Base-by-base conservation (phyloP, 2,888 invertebrate genomes). In the Cactoblastis cactorum region DNA sequence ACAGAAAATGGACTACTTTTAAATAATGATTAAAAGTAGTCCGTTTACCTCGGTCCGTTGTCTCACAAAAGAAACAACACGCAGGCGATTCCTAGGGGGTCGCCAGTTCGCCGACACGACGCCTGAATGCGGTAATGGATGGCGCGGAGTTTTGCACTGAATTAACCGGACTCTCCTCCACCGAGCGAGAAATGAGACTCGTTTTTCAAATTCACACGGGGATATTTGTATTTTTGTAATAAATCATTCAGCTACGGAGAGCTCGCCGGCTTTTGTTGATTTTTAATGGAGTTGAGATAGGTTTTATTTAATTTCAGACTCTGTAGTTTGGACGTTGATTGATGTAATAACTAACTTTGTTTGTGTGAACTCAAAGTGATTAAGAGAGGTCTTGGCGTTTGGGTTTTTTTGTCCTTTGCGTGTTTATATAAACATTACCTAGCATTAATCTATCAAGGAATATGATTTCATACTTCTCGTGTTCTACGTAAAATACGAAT, bases 111-210 rank as follows among this genome's bases (percentile, higher is more conserved):
- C n/a, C n/a, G n/a, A n/a, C n/a, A n/a, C 54, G 57, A 54, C 69
- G 56, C 48, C 72, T 71, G 81, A 82, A 82, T 81, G 78, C 73
- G 65, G 62, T 77, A 71, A 82, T 75, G 62, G 71, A 82, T 77
- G 72, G 68, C 62, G 58, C 60, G 54, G 67, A 66, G 63, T 68
- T 65, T n/a, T 57, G 58, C 60, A 55, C 65, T 56, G 69, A 71
- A 73, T 71, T 69, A 72, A 71, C 69, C 53, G 66, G 71, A 70
- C 72, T 68, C 58, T 57, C 60, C 59, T 61, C 63, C 61, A 58
- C 59, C 54, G 56, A 50, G 62, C 52, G 59, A 67, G 59, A 74
- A 72, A 71, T 68, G 65, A 63, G 53, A 41, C 62, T 56, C 54
- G 67, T 74, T 63, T 65, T 65, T 72, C 66, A 63, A 58, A 50